Percentiles rank a stretch among this genome's conserved stretches.
These are phyloP conservation scores for Plestiodon gilberti DNA, from an alignment of 2,113 vertebrate species.

Conservation along the genomic window DNA sequence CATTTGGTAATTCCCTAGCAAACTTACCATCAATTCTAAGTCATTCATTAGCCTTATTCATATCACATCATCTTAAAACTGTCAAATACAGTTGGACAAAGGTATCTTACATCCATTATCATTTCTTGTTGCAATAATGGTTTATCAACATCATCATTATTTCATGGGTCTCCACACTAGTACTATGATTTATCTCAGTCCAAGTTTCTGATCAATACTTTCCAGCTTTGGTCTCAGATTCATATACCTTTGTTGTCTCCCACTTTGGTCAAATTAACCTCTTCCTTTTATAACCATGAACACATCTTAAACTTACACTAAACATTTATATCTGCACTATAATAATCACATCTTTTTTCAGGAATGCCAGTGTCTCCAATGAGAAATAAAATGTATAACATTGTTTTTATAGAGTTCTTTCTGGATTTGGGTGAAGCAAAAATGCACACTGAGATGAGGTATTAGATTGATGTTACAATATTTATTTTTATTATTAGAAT, in stretches of 20 bases:
- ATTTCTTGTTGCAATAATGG: background rate
- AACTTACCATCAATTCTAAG: background rate
- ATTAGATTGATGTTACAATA: too few species aligned
- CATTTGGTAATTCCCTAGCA: background rate
- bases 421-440: too few species aligned
- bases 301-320: constrained; percentile 18
- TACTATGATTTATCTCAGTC: background rate
- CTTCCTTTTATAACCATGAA: background rate
- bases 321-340: constrained; percentile 3
- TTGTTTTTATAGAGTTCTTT: background rate
- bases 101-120: constrained; percentile 1
- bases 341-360: background rate
- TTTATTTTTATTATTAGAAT: too few species aligned
- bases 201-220: constrained; percentile 4
- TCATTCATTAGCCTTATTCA: constrained; percentile 34
- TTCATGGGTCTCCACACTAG: background rate
- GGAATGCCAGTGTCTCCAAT: constrained; percentile 2
- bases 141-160: background rate
- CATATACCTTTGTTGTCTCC: constrained; percentile 10
- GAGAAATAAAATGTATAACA: background rate
- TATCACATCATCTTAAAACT: background rate
- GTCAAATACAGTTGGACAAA: background rate
- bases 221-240: background rate
- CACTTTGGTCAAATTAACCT: background rate
- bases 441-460: too few species aligned